Evolutionary conservation across 53 echinoderm and acorn worm genomes (phyloP), one percentile per base, ranked within the genome.

Genomic region (Apostichopus leukothele): DNA sequence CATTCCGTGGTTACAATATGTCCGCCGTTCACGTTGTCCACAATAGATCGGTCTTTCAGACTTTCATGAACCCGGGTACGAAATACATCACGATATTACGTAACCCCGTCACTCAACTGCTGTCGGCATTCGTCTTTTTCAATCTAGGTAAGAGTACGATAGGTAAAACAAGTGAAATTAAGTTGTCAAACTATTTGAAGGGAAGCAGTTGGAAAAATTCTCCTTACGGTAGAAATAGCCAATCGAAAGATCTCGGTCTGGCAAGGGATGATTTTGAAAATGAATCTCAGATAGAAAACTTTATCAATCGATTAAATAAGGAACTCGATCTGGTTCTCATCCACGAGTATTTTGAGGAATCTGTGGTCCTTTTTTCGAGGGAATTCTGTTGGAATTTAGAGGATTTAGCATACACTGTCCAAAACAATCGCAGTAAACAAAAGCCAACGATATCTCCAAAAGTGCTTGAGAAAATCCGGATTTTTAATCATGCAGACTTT

Each of bases 81-180:
- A 84, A 84, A 57, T 84, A 60, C 10, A 84, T 84, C 23, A 84
- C 66, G 60, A 84, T 84, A 84, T 7, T 84, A 84, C 84, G 84
- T 25, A 22, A 84, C 23, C 84, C 84, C 27, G 84, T 84, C 13
- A 60, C 66, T 22, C 84, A 63, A 52, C 53, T 84, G 16, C 25
- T 84, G 4, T 84, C 84, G 11, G 84, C 84, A 22, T 59, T 84
- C 14, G 16, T 59, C 8, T 84, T 84, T 53, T 84, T 84, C 25
- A 20, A 61, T n/a, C 63, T 84, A 5, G 23, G 61, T 8, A 84
- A 27, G 16, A 84, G 60, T 7, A 53, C 9, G 52, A 22, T 8
- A 9, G 84, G 84, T 4, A 60, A 60, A 1, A 53, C 84, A 61
- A 84, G 20, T 16, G 84, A 84, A 52, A 26, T 1, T 1, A 84